Base-by-base conservation (phyloP, 1,140 invertebrate species). In the Cotesia typhae region DNA sequence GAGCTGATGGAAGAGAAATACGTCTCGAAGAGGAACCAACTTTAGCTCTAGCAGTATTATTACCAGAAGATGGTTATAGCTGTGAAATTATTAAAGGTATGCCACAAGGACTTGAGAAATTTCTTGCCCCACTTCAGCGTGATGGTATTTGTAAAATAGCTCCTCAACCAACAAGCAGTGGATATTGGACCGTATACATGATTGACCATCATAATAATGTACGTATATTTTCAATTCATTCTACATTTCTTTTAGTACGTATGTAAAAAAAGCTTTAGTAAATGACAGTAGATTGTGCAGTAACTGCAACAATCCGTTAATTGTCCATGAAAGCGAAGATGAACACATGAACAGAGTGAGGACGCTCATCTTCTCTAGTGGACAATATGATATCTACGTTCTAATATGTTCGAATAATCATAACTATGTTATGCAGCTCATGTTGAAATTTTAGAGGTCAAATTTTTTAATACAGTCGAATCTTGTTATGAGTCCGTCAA, bases 1-100 rank as follows among this genome's bases (percentile, higher is more conserved):
- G 94, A 37, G 93, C 94, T 14, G 97, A 99, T 82, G 96, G 96
- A 0, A 89, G 95, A 12, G 94, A 96, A 84, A 92, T 97, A 38
- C 84, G 88, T 55, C 79, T 92, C 7, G 92, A 93, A 78, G 98
- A 99, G 86, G 95, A 96, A 80, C 90, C 92, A 9, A 93, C 96
- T 77, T 89, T 99, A 17, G 93, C 95, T 77, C 87, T 99, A 14
- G 95, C 95, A 4, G 93, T 99, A 67, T 87, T 99, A 4, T 88
- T 99, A 10, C 98, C 98, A 0, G 96, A 98, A 81, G 98, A 99
- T 88, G 98, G 98, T 10, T 99, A 99, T 88, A 97, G 96, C 80
- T 98, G 96, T 86, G 97, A 99, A 87, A 95, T 98, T 53, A 95
- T 97, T 60, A 89, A 94, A 65, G 96, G 96, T 41, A 92, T 98